Conservation (phyloP, 2,113 vertebrate genomes). For the Siniperca chuatsi region DNA sequence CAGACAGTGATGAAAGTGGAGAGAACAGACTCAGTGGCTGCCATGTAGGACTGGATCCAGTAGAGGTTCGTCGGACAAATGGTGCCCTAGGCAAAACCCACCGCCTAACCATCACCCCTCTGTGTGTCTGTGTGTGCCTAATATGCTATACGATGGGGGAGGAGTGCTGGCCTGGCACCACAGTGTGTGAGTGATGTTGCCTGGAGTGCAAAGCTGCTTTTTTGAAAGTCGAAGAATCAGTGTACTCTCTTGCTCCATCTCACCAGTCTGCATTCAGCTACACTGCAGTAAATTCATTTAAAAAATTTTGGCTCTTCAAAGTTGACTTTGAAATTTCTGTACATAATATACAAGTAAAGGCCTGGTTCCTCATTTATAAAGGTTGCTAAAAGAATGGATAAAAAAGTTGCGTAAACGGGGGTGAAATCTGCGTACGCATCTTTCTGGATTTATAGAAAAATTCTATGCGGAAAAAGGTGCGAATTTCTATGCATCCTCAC, state of each 20-base stretch:
- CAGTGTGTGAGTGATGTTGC: slow-evolving; percentile 2
- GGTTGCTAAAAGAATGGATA: too few species aligned
- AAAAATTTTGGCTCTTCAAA: background rate
- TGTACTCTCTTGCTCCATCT: background rate
- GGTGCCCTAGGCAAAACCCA: background rate
- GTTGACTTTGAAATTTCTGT: too few species aligned
- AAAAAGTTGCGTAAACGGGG: too few species aligned
- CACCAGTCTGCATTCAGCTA: background rate
- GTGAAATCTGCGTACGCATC: too few species aligned
- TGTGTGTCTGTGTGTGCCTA: background rate
- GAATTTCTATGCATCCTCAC: too few species aligned
- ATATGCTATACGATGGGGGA: background rate
- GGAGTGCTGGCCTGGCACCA: background rate
- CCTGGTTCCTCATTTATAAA: background rate
- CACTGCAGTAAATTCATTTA: too few species aligned
- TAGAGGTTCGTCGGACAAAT: slow-evolving; percentile 22
- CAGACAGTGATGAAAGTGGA: slow-evolving; percentile 13
- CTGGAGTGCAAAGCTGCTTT: background rate
- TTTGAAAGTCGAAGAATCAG: background rate
- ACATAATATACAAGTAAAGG: too few species aligned
- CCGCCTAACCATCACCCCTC: background rate
- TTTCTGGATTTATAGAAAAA: too few species aligned
- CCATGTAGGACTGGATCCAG: slow-evolving; percentile 8
- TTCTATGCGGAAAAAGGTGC: too few species aligned
- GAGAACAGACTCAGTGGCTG: slow-evolving; percentile 2